phyloP scores from a whole-genome alignment of 2,888 invertebrate species.

The Leptothorax acervorum region DNA sequence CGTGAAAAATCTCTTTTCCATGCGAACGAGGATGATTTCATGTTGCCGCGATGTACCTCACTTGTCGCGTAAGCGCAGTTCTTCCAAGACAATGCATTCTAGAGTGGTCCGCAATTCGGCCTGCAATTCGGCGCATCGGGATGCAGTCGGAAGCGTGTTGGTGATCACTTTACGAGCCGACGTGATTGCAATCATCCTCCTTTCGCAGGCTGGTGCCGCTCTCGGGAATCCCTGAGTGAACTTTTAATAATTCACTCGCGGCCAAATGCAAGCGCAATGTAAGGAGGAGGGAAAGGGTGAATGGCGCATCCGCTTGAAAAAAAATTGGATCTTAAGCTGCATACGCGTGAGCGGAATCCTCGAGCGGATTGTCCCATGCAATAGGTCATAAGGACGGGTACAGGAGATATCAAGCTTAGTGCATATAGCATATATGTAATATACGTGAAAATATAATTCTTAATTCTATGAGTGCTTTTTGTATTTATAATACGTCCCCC shows the following conservation, averaged over 20 bases:
- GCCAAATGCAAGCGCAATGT: constrained; percentile 53
- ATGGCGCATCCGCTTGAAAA: constrained; percentile 31
- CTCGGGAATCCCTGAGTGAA: constrained; percentile 70
- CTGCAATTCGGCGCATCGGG: constrained; percentile 47
- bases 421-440: background rate
- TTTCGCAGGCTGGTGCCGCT: constrained; percentile 35
- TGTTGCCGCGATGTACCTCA: constrained; percentile 6
- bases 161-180: constrained; percentile 71
- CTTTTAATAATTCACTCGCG: constrained; percentile 75
- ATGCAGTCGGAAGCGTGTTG: constrained; percentile 57
- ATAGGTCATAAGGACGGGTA: background rate
- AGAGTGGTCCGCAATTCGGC: constrained; percentile 36
- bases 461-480: background rate
- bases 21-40: background rate
- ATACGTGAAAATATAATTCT: background rate
- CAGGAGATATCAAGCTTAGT: background rate
- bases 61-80: constrained; percentile 30
- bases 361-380: constrained; percentile 48
- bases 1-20: background rate
- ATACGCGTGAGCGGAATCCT: constrained; percentile 66
- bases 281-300: background rate
- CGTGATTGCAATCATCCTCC: constrained; percentile 71
- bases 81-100: constrained; percentile 50
- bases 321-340: constrained; percentile 59
- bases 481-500: background rate